Evolutionary conservation across 53 echinoderm and acorn worm genomes (phyloP), one percentile per base, ranked within the genome.

Genomic region (Crossaster papposus): DNA sequence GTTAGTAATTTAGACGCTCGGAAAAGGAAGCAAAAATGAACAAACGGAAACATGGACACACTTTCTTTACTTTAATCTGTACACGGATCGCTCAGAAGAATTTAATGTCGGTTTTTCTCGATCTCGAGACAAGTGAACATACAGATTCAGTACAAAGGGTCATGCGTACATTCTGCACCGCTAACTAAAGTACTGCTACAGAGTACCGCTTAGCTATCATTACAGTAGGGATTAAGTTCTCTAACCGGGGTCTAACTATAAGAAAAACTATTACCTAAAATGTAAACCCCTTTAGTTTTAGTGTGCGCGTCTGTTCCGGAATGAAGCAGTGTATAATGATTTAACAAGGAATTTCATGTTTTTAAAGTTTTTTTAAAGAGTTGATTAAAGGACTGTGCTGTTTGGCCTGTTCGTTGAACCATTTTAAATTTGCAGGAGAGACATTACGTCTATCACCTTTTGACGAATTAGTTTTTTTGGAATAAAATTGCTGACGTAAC

Each of bases 81-180:
- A 73, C 74, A 73, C 36, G 14, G 74, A 73, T 73, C 74, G 35
- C 74, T 73, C 74, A 15, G 74, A 73, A 35, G 74, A 73, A 32
- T 73, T 73, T 73, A 35, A 34, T 73, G 35, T 34, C 18, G 22
- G 74, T 34, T 73, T 35, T 35, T n/a, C n/a, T n/a, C n/a, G n/a
- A n/a, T n/a, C 74, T 35, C 17, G 30, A 32, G 14, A 35, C 74
- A 73, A 2, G 22, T 35, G 33, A 36, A 73, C 34, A 32, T 15
- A 73, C 35, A 1, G 74, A 73, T 73, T 73, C 28, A 73, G 30
- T 73, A 35, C 13, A 73, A 33, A 58, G n/a, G 28, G 28, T n/a
- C 68, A 26, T 10, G 10, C 1, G 11, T 68, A 26, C 7, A 9
- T 23, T 20, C 68, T 26, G n/a, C 68, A 24, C n/a, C 68, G 11